Conservation (phyloP, 2,113 vertebrate genomes). For the Calyptomena viridis region DNA sequence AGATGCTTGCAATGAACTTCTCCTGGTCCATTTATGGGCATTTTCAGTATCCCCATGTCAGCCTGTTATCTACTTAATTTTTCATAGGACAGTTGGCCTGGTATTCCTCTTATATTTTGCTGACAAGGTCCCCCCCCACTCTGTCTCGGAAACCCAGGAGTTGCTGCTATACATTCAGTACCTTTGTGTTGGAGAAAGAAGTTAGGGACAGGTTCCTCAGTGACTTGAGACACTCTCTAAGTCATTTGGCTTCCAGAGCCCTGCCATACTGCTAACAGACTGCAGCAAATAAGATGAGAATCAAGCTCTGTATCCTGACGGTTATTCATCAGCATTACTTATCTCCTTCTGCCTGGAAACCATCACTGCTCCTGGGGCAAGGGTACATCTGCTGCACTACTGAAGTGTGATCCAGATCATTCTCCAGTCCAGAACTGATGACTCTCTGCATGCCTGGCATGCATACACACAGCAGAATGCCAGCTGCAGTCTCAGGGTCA, state of each 20-base stretch:
- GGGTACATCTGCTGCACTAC: background rate
- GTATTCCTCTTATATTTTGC: background rate
- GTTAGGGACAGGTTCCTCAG: background rate
- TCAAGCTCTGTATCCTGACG: background rate
- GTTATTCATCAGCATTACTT: background rate
- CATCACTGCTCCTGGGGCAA: background rate
- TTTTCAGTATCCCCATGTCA: background rate
- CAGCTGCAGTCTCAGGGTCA: background rate
- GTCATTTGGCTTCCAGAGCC: background rate
- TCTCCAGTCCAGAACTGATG: background rate
- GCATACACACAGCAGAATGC: background rate
- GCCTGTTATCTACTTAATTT: background rate
- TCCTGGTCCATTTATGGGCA: background rate
- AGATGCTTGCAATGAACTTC: background rate
- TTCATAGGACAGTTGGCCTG: background rate
- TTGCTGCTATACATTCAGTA: accelerated
- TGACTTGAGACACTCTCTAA: background rate
- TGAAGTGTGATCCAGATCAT: background rate
- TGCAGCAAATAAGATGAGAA: background rate
- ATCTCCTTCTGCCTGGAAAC: background rate
- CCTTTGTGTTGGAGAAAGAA: background rate
- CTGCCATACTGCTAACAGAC: background rate
- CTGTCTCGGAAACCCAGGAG: background rate
- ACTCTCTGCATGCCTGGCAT: background rate
- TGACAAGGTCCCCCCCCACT: background rate